Evolutionary conservation across 2,888 invertebrate species (phyloP).

Genomic region (Pyrrhosoma nymphula): DNA sequence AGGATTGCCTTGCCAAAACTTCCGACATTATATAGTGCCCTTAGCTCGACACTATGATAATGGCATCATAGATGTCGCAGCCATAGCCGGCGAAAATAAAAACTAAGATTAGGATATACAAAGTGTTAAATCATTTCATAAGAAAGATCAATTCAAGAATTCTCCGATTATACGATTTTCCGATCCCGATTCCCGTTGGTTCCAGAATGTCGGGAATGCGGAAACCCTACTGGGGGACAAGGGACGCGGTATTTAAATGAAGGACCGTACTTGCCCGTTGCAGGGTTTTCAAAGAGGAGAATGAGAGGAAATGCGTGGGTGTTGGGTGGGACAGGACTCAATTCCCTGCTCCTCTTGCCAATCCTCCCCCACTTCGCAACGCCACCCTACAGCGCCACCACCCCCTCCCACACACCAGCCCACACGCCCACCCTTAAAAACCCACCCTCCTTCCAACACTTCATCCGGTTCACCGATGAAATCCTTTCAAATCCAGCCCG

Average conservation of each 20-base stretch:
- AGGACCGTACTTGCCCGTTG: background rate
- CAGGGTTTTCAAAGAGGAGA: background rate
- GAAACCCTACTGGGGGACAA: background rate
- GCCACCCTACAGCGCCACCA: background rate
- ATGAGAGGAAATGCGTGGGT: background rate
- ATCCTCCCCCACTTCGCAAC: background rate
- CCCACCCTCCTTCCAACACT: background rate
- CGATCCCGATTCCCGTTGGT: no score
- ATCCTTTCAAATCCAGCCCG: constrained; percentile 59
- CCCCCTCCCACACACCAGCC: background rate
- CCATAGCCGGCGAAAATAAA: no score
- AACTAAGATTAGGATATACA: no score
- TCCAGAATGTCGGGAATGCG: no score
- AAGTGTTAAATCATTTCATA: no score
- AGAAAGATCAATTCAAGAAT: no score
- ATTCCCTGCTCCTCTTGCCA: constrained; percentile 16
- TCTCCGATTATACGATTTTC: no score
- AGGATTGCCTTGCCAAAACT: no score
- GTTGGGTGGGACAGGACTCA: background rate
- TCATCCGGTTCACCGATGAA: background rate
- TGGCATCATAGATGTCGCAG: no score
- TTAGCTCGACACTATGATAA: no score
- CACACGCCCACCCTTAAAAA: background rate
- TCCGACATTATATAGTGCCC: no score
- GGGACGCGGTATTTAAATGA: constrained; percentile 18